phyloP scores from a whole-genome alignment of 2,797 vertebrate genomes.

The Cyprinodon diabolis region DNA sequence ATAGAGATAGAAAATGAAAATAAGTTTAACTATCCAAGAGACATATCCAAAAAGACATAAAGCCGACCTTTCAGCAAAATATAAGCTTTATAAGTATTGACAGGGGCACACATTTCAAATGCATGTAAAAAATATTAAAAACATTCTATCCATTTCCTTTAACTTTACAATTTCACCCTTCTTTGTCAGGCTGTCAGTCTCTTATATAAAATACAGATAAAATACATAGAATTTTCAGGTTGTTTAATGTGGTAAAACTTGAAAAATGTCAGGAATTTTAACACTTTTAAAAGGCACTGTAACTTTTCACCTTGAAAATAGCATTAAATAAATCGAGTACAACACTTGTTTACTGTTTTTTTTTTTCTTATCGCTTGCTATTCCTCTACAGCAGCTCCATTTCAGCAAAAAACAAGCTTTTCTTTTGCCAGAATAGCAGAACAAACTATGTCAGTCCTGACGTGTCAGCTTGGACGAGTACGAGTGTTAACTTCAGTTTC shows the following conservation, averaged over 20 bases:
- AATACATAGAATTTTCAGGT: neutral
- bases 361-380: neutral
- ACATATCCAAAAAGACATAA: neutral
- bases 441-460: constrained; percentile 51
- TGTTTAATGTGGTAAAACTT: neutral
- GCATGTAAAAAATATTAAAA: neutral
- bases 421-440: constrained; percentile 47
- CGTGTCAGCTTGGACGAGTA: constrained; percentile 35
- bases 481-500: constrained; percentile 53
- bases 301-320: neutral
- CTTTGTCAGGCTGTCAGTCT: neutral
- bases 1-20: neutral
- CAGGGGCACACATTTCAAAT: neutral
- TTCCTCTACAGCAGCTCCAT: neutral
- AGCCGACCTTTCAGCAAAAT: neutral
- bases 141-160: neutral
- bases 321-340: neutral
- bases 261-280: neutral
- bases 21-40: neutral
- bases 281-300: neutral
- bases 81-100: neutral
- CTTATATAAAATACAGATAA: neutral
- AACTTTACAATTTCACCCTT: neutral
- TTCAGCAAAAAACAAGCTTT: constrained; percentile 25
- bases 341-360: neutral